Evolutionary conservation across 2,113 vertebrate genomes (phyloP), one percentile per base, ranked within the genome.

Genomic region (Pseudorectes ferrugineus): DNA sequence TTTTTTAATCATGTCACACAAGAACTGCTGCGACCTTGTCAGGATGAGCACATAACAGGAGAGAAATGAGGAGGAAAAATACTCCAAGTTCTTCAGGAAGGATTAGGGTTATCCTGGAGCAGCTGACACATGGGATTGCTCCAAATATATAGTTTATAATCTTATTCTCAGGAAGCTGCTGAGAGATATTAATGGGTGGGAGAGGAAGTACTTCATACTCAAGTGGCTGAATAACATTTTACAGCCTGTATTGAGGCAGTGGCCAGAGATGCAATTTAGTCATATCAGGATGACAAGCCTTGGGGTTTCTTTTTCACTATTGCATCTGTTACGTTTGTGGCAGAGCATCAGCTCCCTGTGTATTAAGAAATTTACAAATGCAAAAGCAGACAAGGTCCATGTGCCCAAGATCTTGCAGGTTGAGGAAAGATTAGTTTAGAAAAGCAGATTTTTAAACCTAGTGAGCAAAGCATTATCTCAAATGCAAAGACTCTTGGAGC

Each of bases 201-300:
- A 87, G 36, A 25, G 65, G 61, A 96, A 94, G 38, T 67, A 63
- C 76, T 95, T 95, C 61, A 67, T 63, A 63, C 28, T 71, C 57
- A 81, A 85, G 85, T 71, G 61, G 29, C 31, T 93, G 65, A 92
- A 87, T 85, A 93, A 87, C 10, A 45, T 89, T 95, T 87, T 94
- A 36, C 57, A 89, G 33, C 43, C 72, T 85, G 25, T 48, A 40
- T 2, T 59, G 77, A 91, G 70, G 36, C 62, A 73, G 21, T 38
- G 40, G 10, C 52, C 68, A 55, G 77, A 81, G 43, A 14, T 74
- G 23, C 46, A 86, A 20, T 86, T 83, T 77, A 62, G 59, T 55
- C 0, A 0, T 58, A 46, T 51, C 73, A 67, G 28, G 36, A 52
- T 75, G 35, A 67, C 33, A 88, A 36, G 10, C 8, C 12, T 42